Conservation (phyloP, 2,797 vertebrate genomes). For the Phoxinus dragarum region DNA sequence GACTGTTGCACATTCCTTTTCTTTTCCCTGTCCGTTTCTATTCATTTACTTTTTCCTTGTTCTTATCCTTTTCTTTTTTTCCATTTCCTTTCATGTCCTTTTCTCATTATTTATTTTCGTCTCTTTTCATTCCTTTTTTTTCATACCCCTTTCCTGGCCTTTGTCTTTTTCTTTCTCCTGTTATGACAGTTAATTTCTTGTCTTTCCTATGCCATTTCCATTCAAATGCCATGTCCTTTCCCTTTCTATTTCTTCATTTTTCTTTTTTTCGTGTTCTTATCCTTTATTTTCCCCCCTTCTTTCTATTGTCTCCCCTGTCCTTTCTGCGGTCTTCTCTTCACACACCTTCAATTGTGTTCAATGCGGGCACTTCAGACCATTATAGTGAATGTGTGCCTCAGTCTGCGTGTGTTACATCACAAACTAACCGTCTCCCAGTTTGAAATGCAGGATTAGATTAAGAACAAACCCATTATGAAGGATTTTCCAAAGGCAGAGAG, state of each 20-base stretch:
- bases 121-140: not conserved
- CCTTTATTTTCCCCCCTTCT: not conserved
- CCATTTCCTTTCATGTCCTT: not conserved
- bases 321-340: not conserved
- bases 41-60: not conserved
- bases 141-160: not conserved
- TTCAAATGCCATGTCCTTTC: not conserved
- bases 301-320: not conserved
- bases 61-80: not conserved
- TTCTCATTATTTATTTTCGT: not conserved
- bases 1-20: not conserved
- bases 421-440: not conserved
- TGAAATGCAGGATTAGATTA: constrained; percentile 43
- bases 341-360: not conserved
- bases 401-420: not conserved
- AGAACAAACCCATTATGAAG: constrained; percentile 37
- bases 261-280: too few relatives aligned
- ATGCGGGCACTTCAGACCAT: not conserved
- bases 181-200: not conserved
- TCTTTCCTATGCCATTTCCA: not conserved
- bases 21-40: not conserved
- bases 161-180: not conserved
- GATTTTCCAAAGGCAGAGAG: constrained; percentile 39
- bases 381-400: not conserved
- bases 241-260: not conserved